phyloP scores from a whole-genome alignment of 1,140 invertebrate genomes.

The Centruroides vittatus region DNA sequence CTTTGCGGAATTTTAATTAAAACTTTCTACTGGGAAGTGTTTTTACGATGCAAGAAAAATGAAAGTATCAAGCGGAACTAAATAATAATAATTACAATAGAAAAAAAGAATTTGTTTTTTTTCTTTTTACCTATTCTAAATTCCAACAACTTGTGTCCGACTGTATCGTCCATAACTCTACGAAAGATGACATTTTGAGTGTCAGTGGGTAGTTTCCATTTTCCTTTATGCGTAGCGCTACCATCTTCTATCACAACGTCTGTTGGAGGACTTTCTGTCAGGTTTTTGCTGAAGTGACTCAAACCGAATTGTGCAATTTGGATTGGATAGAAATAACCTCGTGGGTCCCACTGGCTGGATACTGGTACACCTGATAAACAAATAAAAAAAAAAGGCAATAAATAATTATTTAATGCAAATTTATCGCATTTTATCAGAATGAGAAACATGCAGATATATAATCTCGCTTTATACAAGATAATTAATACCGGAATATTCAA shows the following conservation, averaged over 20 bases:
- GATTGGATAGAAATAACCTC: slow-evolving; percentile 92
- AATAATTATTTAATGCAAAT: background rate
- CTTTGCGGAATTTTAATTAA: too few relatives aligned
- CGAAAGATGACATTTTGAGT: background rate
- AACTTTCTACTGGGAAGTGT: too few relatives aligned
- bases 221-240: slow-evolving; percentile 1
- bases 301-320: slow-evolving; percentile 97
- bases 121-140: slow-evolving; percentile 2
- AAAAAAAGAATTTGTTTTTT: too few relatives aligned
- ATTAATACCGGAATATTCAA: too few relatives aligned
- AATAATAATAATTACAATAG: too few relatives aligned
- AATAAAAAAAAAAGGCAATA: slow-evolving; percentile 3
- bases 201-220: slow-evolving; percentile 2
- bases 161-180: slow-evolving; percentile 6
- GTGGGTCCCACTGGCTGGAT: slow-evolving; percentile 78
- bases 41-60: too few relatives aligned
- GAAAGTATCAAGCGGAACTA: too few relatives aligned
- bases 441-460: too few relatives aligned
- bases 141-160: slow-evolving; percentile 6
- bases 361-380: slow-evolving; percentile 58
- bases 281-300: slow-evolving; percentile 90
- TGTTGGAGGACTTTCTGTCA: slow-evolving; percentile 43
- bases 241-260: slow-evolving; percentile 4
- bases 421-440: too few relatives aligned
- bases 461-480: too few relatives aligned